phyloP scores from a whole-genome alignment of 92 coral and sea anemone species.

The Zoanthus sansibaricus region DNA sequence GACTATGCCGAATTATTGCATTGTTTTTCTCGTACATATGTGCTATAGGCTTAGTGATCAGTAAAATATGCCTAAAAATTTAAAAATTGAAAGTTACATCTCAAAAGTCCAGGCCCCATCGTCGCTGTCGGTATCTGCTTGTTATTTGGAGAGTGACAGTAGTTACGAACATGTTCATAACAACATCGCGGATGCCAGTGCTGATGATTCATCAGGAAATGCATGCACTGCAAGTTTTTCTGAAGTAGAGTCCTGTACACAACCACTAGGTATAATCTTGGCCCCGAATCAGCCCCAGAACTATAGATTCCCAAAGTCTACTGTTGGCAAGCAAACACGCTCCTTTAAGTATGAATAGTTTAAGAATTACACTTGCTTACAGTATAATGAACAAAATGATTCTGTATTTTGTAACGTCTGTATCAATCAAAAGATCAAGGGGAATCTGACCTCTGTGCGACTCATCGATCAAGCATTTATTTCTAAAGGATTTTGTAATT shows the following conservation, averaged over 20 bases:
- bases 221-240: neutral
- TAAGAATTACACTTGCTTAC: conserved; percentile 2
- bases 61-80: neutral
- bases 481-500: no score
- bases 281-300: neutral
- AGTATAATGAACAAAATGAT: conserved; percentile 26
- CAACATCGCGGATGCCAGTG: conserved; percentile 10
- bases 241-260: neutral
- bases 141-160: neutral
- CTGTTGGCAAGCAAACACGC: conserved; percentile 3
- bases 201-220: neutral
- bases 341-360: conserved; percentile 17
- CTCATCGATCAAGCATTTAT: no score
- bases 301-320: conserved; percentile 8
- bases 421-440: neutral
- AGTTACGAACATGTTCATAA: neutral
- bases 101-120: neutral
- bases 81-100: neutral
- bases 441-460: neutral
- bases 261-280: conserved; percentile 3
- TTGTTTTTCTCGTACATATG: neutral
- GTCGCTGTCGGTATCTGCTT: neutral
- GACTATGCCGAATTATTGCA: neutral
- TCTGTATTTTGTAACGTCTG: neutral
- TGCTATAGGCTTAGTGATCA: neutral